Evolutionary conservation across 2,888 invertebrate species (phyloP).

Genomic region (Drosophila niveifrons): DNA sequence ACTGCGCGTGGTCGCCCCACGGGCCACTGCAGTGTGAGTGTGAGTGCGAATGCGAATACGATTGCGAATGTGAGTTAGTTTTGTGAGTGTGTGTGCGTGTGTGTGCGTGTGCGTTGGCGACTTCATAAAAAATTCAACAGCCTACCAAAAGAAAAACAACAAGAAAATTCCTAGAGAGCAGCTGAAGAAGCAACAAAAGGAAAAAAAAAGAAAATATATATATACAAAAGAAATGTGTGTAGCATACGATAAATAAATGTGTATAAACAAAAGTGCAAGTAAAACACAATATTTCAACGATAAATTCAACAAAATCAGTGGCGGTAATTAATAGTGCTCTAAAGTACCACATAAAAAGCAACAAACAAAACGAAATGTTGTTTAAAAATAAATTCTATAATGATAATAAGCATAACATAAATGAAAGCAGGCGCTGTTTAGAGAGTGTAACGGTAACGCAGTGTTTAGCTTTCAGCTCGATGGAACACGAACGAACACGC

Average conservation of each 20-base stretch:
- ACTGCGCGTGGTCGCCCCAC: constrained; percentile 51
- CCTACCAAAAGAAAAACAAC: constrained; percentile 55
- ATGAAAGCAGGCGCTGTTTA: constrained; percentile 2
- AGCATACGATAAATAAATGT: constrained; percentile 49
- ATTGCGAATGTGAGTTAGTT: constrained; percentile 3
- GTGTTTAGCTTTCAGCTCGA: constrained; percentile 27
- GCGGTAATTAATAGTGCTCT: constrained; percentile 29
- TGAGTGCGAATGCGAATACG: not conserved
- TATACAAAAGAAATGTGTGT: constrained; percentile 5
- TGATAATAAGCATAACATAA: constrained; percentile 18
- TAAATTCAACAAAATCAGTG: constrained; percentile 41
- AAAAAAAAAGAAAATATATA: constrained; percentile 25
- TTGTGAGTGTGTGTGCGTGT: constrained; percentile 15
- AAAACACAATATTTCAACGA: constrained; percentile 43
- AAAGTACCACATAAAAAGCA: constrained; percentile 14
- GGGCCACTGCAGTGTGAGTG: constrained; percentile 27
- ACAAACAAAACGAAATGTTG: constrained; percentile 4
- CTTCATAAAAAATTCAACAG: constrained; percentile 73
- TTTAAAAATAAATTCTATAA: constrained; percentile 39
- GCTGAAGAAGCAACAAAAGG: constrained; percentile 23
- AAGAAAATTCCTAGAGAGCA: constrained; percentile 27
- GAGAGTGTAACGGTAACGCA: constrained; percentile 18
- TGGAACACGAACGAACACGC: constrained; percentile 21
- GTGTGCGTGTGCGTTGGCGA: constrained; percentile 40
- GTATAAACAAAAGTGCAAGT: constrained; percentile 46